These are phyloP conservation scores for Lamellibrachia luymesi DNA, from an alignment of 1,140 invertebrate species.

Conservation along the genomic window DNA sequence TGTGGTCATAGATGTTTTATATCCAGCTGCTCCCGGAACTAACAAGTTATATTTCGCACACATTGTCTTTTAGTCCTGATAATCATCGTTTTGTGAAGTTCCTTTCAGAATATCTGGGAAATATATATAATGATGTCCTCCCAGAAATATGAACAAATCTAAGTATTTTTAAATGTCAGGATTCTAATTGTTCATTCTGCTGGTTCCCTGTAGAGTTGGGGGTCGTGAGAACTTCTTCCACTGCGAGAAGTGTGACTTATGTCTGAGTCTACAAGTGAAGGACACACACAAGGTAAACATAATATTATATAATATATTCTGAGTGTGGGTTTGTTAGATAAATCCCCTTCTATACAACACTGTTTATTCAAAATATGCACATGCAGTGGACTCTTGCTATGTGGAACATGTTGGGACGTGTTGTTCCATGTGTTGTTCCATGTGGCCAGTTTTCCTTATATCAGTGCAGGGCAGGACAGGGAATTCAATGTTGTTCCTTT, in stretches of 20 bases:
- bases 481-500: too few species aligned
- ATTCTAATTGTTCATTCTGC: not conserved
- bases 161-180: not conserved
- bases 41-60: not conserved
- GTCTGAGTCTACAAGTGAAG: conserved; percentile 74
- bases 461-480: too few species aligned
- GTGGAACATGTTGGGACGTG: too few species aligned
- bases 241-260: conserved; percentile 83
- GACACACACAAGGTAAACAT: conserved; percentile 75
- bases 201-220: conserved; percentile 64
- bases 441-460: too few species aligned
- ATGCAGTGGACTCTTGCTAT: too few species aligned
- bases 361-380: too few species aligned
- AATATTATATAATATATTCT: not conserved
- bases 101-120: not conserved
- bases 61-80: not conserved
- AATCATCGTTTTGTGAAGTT: not conserved
- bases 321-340: too few species aligned
- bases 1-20: too few species aligned
- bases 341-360: too few species aligned
- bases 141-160: not conserved
- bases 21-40: not conserved
- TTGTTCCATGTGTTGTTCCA: too few species aligned
- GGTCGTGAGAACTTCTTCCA: conserved; percentile 84
- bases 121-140: not conserved